A percentile compares a stretch with the other conserved stretches of the same genome.
Evolutionary conservation across 2,113 vertebrate species (phyloP).

Genomic region (Dromaius novaehollandiae): DNA sequence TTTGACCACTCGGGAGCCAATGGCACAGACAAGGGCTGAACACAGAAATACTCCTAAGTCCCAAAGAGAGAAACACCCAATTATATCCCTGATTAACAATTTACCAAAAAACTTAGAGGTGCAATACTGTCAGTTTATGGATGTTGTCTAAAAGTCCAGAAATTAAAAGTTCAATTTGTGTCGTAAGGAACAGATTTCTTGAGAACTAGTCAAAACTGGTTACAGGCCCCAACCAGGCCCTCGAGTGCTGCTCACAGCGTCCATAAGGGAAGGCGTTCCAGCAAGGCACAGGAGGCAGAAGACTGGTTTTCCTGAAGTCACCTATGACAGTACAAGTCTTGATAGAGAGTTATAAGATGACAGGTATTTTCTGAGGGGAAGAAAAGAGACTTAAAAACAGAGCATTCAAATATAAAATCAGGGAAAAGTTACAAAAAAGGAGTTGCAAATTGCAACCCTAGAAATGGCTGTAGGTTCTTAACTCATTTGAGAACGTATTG

Average conservation of each 20-base stretch:
- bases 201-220: not conserved
- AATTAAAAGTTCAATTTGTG: not conserved
- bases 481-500: rapidly evolving
- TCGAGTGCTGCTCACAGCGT: not conserved
- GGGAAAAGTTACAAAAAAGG: not conserved
- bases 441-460: not conserved
- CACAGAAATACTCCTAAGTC: not conserved
- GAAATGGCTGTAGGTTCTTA: not conserved
- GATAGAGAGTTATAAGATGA: not conserved
- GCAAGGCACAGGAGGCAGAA: not conserved
- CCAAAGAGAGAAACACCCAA: not conserved
- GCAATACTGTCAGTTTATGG: not conserved
- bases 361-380: not conserved
- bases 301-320: not conserved
- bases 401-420: not conserved
- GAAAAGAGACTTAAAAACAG: not conserved
- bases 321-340: not conserved
- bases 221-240: rapidly evolving
- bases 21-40: not conserved
- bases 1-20: not conserved
- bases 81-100: not conserved
- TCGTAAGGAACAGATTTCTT: not conserved
- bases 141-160: not conserved
- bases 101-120: not conserved
- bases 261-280: not conserved